phyloP scores from a whole-genome alignment of 1,140 invertebrate species.

The Eciton burchellii region DNA sequence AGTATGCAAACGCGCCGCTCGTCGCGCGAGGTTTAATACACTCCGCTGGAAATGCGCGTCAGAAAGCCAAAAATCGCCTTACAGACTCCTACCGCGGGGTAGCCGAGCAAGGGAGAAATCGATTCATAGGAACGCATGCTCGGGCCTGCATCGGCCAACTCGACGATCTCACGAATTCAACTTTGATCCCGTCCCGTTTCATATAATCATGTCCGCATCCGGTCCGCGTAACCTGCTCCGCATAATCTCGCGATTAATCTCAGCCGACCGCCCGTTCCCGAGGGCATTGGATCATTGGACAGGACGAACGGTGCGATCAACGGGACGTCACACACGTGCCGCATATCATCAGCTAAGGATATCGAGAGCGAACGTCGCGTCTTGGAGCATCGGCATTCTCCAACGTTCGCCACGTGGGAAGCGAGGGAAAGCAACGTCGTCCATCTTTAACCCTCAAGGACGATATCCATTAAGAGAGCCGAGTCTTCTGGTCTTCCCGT shows the following conservation, averaged over 20 bases:
- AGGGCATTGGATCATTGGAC: conserved; percentile 54
- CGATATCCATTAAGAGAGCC: background rate
- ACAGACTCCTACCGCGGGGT: too few species aligned
- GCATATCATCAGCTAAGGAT: conserved; percentile 16
- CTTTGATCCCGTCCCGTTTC: conserved; percentile 5
- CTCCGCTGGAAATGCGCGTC: background rate
- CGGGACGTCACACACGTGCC: conserved; percentile 7
- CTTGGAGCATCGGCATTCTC: background rate
- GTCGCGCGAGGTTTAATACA: background rate
- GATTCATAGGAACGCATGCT: too few species aligned
- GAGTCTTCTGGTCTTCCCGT: too few species aligned
- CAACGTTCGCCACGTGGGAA: background rate
- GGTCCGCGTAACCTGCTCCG: conserved; percentile 18
- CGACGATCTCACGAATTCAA: background rate
- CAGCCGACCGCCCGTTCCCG: conserved; percentile 40
- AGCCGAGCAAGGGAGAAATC: background rate
- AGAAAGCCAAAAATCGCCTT: conserved; percentile 1
- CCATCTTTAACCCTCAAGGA: background rate
- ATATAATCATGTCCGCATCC: conserved; percentile 29
- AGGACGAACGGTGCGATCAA: conserved; percentile 42
- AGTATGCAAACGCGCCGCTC: background rate
- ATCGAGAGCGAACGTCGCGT: background rate
- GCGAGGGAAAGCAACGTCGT: background rate
- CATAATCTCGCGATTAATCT: conserved; percentile 57
- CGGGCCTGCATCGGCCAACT: too few species aligned